A percentile compares a stretch with the other conserved stretches of the same genome.
phyloP scores from a whole-genome alignment of 2,888 invertebrate species.

The Automeris io region DNA sequence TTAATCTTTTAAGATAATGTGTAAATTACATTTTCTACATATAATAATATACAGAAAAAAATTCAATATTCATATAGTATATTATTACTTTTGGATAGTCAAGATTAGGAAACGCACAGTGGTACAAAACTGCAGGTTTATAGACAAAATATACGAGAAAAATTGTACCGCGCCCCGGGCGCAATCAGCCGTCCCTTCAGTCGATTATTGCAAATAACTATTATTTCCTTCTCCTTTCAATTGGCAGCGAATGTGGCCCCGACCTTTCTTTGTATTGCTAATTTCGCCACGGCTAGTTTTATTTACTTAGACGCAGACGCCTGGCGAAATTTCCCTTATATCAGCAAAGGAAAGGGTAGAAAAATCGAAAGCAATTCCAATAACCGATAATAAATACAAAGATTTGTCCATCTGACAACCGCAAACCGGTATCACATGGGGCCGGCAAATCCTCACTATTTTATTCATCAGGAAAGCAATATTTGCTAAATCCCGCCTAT shows the following conservation, averaged over 20 bases:
- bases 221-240: conserved; percentile 62
- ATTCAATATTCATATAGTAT: no score
- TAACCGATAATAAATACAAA: conserved; percentile 30
- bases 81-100: no score
- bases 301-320: conserved; percentile 30
- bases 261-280: conserved; percentile 61
- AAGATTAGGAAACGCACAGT: conserved; percentile 14
- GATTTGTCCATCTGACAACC: conserved; percentile 41
- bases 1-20: no score
- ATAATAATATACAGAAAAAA: no score
- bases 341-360: conserved; percentile 5
- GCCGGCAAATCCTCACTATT: conserved; percentile 46
- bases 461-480: conserved; percentile 61
- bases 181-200: conserved; percentile 73
- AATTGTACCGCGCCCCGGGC: conserved; percentile 50
- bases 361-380: conserved; percentile 17
- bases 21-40: no score
- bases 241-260: conserved; percentile 48
- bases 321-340: conserved; percentile 9
- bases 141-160: conserved; percentile 47
- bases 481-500: conserved; percentile 53
- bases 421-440: conserved; percentile 42
- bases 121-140: conserved; percentile 24
- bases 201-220: conserved; percentile 71
- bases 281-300: conserved; percentile 58